Conservation (phyloP, 37 sponge, comb jelly and placozoan genomes). For the Mnemiopsis leidyi region DNA sequence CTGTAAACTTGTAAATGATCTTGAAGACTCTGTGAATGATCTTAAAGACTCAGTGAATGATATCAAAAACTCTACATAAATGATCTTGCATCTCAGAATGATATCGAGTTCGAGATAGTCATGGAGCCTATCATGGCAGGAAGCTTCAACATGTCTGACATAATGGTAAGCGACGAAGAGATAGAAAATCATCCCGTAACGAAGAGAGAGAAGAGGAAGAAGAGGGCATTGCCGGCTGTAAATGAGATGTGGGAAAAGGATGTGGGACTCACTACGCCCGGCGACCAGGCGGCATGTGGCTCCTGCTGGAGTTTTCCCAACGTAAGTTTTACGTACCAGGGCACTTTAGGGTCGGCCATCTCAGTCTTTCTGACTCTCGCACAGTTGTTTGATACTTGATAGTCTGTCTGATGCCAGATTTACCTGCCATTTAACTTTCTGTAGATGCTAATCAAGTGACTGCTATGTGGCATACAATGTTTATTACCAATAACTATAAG, state of each 20-base stretch:
- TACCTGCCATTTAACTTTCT: too few species aligned
- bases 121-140: not conserved
- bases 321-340: too few species aligned
- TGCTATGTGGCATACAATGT: too few species aligned
- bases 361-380: too few species aligned
- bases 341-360: too few species aligned
- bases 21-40: too few species aligned
- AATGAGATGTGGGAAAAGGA: not conserved
- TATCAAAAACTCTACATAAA: not conserved
- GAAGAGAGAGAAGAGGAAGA: not conserved
- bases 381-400: too few species aligned
- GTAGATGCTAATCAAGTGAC: too few species aligned
- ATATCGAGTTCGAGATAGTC: not conserved
- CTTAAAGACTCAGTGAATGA: not conserved
- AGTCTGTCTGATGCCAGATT: too few species aligned
- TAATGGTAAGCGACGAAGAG: not conserved
- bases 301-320: conserved; percentile 25
- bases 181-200: not conserved
- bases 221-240: not conserved
- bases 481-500: too few species aligned
- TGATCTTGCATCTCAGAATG: not conserved
- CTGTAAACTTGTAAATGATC: too few species aligned
- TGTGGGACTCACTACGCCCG: not conserved
- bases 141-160: not conserved
- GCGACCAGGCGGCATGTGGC: conserved; percentile 24